phyloP scores from a whole-genome alignment of 2,113 vertebrate genomes.

The Crotalus helleri region DNA sequence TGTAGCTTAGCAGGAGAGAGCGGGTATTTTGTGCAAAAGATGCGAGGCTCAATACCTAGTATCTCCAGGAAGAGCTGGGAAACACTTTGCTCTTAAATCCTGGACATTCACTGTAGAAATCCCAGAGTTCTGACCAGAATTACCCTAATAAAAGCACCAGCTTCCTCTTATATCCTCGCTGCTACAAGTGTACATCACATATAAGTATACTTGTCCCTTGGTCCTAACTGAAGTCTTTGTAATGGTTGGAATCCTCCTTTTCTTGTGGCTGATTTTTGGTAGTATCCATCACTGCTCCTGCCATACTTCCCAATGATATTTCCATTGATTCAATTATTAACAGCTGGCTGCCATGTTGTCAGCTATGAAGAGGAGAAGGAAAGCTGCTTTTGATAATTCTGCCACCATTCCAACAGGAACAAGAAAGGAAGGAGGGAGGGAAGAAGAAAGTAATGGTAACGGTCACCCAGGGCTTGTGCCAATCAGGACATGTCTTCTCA shows the following conservation, averaged over 20 bases:
- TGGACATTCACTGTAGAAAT: not conserved
- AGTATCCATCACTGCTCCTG: not conserved
- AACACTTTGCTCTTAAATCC: not conserved
- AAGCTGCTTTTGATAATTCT: not conserved
- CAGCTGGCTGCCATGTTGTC: not conserved
- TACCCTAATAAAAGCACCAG: not conserved
- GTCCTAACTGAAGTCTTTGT: not conserved
- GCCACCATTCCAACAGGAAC: not conserved
- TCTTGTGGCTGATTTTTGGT: not conserved
- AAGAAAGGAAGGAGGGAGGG: not conserved
- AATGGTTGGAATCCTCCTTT: not conserved
- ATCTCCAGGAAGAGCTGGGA: not conserved
- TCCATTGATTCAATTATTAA: not conserved
- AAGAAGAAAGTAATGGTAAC: not conserved
- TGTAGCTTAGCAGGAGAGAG: not conserved
- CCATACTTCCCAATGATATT: not conserved
- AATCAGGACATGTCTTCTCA: not conserved
- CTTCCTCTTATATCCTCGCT: not conserved
- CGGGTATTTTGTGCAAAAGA: not conserved
- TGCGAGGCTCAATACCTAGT: not conserved
- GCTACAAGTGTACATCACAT: not conserved
- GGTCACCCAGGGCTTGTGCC: not conserved
- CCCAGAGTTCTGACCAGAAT: not conserved
- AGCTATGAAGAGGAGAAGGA: not conserved
- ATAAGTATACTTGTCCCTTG: not conserved